A percentile compares a stretch with the other conserved stretches of the same genome.
Conservation (phyloP, 2,113 vertebrate species). For the Rhineura floridana region DNA sequence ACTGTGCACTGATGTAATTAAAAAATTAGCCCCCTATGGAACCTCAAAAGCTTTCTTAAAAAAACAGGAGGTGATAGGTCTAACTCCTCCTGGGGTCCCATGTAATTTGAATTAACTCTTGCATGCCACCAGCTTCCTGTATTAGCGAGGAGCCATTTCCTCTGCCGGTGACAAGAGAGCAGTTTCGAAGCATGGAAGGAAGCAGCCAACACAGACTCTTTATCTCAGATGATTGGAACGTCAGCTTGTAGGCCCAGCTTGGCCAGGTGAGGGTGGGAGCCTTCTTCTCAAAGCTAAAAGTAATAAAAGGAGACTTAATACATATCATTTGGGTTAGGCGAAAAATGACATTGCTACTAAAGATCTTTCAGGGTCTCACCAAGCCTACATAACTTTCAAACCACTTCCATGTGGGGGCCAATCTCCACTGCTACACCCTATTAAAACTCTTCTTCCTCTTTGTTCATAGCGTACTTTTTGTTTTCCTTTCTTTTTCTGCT, state of each 20-base stretch:
- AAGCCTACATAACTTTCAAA: conserved; percentile 13
- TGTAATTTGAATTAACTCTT: not conserved
- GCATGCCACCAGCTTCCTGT: not conserved
- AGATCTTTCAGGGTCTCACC: conserved; percentile 1
- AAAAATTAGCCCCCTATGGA: not conserved
- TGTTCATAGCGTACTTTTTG: not conserved
- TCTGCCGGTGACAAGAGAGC: not conserved
- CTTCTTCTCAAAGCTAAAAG: not conserved
- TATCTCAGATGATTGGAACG: not conserved
- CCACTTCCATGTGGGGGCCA: not conserved
- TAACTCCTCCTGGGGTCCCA: not conserved
- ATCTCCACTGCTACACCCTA: not conserved
- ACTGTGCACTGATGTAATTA: rapidly evolving
- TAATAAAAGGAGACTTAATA: not conserved
- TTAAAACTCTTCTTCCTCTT: conserved; percentile 22
- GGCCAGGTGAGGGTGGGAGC: not conserved
- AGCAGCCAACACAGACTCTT: not conserved
- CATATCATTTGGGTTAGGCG: not conserved
- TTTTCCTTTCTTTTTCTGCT: not conserved
- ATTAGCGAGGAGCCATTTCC: not conserved
- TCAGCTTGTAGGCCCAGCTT: too few relatives aligned
- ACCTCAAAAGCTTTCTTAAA: not conserved
- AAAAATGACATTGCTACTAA: not conserved
- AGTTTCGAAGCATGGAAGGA: too few relatives aligned
- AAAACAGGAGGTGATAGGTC: not conserved